Percentiles rank a stretch among this genome's conserved stretches.
Evolutionary conservation across 1,140 invertebrate genomes (phyloP).

Genomic region (Dolichoris vasculosae): DNA sequence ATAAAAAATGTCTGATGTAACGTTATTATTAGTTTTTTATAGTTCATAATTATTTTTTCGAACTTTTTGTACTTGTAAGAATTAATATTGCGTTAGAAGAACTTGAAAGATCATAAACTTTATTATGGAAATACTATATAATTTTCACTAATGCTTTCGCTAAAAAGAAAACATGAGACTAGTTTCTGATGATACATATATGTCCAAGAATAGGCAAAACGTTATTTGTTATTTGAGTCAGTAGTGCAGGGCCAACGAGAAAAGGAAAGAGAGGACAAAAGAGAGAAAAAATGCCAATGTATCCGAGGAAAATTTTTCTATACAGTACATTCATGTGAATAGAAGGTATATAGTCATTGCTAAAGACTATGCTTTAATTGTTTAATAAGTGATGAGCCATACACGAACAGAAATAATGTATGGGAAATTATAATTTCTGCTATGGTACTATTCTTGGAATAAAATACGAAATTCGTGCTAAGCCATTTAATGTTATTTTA

Average conservation of each 20-base stretch:
- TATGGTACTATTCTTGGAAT: background rate
- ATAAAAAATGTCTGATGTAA: too few species aligned
- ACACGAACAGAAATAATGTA: background rate
- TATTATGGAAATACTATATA: background rate
- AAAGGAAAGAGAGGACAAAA: background rate
- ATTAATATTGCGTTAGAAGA: background rate
- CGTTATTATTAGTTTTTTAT: background rate
- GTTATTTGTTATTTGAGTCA: conserved; percentile 22
- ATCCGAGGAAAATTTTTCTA: background rate
- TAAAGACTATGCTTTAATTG: background rate
- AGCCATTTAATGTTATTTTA: background rate
- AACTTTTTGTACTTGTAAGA: background rate
- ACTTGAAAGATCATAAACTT: background rate
- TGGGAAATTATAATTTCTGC: background rate
- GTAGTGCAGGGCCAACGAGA: conserved; percentile 41
- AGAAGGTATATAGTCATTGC: background rate
- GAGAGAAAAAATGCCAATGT: background rate
- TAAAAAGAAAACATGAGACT: background rate
- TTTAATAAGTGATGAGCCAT: background rate
- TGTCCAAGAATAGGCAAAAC: conserved; percentile 7
- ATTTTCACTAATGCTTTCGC: background rate
- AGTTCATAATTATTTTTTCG: background rate
- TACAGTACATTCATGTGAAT: background rate
- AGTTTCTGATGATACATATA: background rate
- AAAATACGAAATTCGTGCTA: background rate